phyloP scores from a whole-genome alignment of 1,140 invertebrate species.

The Drosophila setifemur region DNA sequence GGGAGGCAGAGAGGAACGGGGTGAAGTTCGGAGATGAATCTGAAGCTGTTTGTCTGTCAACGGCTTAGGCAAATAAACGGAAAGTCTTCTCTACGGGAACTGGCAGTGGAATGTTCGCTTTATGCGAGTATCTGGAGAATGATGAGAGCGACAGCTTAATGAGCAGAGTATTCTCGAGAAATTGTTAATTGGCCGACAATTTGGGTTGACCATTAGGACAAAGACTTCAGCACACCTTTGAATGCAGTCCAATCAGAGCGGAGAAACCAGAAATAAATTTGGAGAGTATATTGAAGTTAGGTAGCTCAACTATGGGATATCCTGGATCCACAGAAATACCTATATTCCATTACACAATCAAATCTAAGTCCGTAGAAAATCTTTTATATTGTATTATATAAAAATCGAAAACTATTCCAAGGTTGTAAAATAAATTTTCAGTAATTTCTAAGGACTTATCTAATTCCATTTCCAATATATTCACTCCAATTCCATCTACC shows the following conservation, averaged over 20 bases:
- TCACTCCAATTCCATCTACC: not conserved
- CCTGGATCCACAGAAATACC: not conserved
- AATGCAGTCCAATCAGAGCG: constrained; percentile 63
- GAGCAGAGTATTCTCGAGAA: constrained; percentile 40
- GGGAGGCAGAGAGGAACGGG: not conserved
- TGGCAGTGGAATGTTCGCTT: constrained; percentile 28
- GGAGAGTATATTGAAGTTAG: not conserved
- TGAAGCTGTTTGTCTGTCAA: constrained; percentile 74
- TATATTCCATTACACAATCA: too few relatives aligned
- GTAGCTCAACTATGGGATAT: not conserved
- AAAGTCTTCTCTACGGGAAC: not conserved
- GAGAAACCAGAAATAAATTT: not conserved
- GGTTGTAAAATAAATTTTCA: too few relatives aligned
- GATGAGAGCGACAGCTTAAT: constrained; percentile 26
- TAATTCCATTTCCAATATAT: too few relatives aligned
- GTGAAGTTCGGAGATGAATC: too few relatives aligned
- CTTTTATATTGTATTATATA: too few relatives aligned
- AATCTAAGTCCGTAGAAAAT: too few relatives aligned
- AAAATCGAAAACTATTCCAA: too few relatives aligned
- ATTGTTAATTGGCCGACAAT: constrained; percentile 51
- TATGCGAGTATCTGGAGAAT: constrained; percentile 21
- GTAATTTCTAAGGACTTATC: too few relatives aligned
- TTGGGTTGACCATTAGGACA: not conserved
- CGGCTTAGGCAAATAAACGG: constrained; percentile 73
- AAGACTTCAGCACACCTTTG: constrained; percentile 13